A percentile compares a stretch with the other conserved stretches of the same genome.
Conservation (phyloP, 1,140 invertebrate genomes). For the Cydia strobilella region DNA sequence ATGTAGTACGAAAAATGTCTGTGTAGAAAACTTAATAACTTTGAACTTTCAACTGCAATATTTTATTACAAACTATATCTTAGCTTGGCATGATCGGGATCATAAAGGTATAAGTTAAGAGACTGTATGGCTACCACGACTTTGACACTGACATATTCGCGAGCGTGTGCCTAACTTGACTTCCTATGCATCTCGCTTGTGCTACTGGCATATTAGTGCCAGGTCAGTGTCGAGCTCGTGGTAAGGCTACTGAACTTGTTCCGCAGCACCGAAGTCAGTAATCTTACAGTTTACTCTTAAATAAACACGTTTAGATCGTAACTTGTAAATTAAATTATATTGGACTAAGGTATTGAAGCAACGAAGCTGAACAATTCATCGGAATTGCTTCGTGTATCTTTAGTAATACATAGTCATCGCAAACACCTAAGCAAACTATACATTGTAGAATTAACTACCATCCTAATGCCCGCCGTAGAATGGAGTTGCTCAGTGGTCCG, state of each 20-base stretch:
- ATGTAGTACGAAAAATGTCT: conserved; percentile 9
- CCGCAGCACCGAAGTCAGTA: too few relatives aligned
- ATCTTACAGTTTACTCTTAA: too few relatives aligned
- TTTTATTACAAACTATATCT: conserved; percentile 3
- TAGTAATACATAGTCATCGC: background rate
- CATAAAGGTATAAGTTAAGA: background rate
- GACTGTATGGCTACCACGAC: background rate
- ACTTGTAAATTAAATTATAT: too few relatives aligned
- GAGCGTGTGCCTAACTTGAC: too few relatives aligned
- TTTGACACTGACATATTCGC: too few relatives aligned
- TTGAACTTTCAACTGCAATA: background rate
- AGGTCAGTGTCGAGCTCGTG: too few relatives aligned
- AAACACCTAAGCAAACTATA: conserved; percentile 15
- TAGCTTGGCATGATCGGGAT: background rate
- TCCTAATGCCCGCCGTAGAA: conserved; percentile 18
- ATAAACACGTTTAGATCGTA: too few relatives aligned
- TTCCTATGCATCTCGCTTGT: too few relatives aligned
- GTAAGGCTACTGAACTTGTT: too few relatives aligned
- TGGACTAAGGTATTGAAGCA: conserved; percentile 24
- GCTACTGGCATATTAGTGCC: too few relatives aligned
- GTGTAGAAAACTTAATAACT: background rate
- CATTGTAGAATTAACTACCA: conserved; percentile 31
- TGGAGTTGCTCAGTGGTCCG: conserved; percentile 39
- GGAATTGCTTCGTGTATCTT: background rate
- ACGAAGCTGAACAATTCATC: conserved; percentile 38